phyloP scores from a whole-genome alignment of 2,797 vertebrate species.

The Gambusia yucatana region DNA sequence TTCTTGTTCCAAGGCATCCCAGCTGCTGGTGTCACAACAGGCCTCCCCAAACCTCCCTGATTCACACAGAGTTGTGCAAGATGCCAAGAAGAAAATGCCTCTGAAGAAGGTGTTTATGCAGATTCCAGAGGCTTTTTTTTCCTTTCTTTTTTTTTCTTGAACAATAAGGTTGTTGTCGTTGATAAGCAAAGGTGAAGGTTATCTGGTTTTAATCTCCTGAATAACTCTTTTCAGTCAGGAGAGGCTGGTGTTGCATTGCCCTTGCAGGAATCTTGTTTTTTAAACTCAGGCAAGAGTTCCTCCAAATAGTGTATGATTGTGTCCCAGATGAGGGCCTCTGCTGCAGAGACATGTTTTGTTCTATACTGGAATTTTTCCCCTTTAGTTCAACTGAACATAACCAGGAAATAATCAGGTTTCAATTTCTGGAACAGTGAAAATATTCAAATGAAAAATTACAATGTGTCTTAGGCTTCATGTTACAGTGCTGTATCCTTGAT shows the following conservation, averaged over 20 bases:
- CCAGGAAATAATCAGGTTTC: slow-evolving; percentile 18
- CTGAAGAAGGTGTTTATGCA: slow-evolving; percentile 7
- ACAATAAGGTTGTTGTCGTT: slow-evolving; percentile 52
- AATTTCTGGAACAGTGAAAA: slow-evolving; percentile 8
- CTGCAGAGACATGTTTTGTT: slow-evolving; percentile 49
- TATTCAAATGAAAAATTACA: not conserved
- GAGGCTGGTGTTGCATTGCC: slow-evolving; percentile 12
- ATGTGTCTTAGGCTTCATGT: not conserved
- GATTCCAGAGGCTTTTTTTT: slow-evolving; percentile 33
- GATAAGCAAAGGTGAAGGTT: slow-evolving; percentile 22
- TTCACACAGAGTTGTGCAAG: slow-evolving; percentile 52
- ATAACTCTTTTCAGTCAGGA: slow-evolving; percentile 17
- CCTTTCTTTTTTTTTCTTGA: slow-evolving; percentile 29
- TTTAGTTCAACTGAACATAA: not conserved
- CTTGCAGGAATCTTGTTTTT: slow-evolving; percentile 44
- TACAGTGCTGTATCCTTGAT: not conserved
- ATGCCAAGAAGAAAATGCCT: slow-evolving; percentile 6
- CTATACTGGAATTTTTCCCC: not conserved
- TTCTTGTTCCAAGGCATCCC: slow-evolving; percentile 22
- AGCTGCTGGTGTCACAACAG: slow-evolving; percentile 58
- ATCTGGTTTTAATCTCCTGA: slow-evolving; percentile 49
- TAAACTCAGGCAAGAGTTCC: slow-evolving; percentile 5
- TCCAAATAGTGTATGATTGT: slow-evolving; percentile 2
- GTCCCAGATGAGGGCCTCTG: slow-evolving; percentile 15
- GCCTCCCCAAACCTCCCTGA: slow-evolving; percentile 26